phyloP scores from a whole-genome alignment of 2,888 invertebrate genomes.

The Drosophila seclusa region DNA sequence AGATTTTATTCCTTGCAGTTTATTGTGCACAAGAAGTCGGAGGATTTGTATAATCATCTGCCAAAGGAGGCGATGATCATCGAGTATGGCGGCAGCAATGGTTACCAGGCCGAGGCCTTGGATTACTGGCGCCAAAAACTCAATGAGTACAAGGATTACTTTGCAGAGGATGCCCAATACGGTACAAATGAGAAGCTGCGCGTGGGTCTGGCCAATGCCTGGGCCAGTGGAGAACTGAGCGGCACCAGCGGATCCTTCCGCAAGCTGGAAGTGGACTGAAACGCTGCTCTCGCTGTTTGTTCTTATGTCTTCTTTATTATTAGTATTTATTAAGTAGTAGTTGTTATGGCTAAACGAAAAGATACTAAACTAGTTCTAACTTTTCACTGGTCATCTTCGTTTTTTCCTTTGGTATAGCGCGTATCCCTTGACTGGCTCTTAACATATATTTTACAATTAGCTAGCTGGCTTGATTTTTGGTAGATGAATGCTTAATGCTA shows the following conservation, averaged over 20 bases:
- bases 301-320: constrained; percentile 34
- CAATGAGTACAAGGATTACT: constrained; percentile 63
- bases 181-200: constrained; percentile 77
- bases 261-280: constrained; percentile 75
- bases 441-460: constrained; percentile 64
- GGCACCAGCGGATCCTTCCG: constrained; percentile 79
- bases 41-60: constrained; percentile 76
- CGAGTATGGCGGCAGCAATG: constrained; percentile 80
- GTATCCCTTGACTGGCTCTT: constrained; percentile 71
- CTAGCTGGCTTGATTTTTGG: constrained; percentile 18
- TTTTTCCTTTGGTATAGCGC: constrained; percentile 63
- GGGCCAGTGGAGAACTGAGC: constrained; percentile 64
- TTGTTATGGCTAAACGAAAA: constrained; percentile 53
- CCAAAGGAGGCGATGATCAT: constrained; percentile 74
- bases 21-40: constrained; percentile 77
- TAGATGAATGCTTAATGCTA: constrained; percentile 41
- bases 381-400: constrained; percentile 54
- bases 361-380: constrained; percentile 54
- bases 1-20: constrained; percentile 51
- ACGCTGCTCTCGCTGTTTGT: constrained; percentile 1
- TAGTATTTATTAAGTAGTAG: constrained; percentile 55
- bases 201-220: constrained; percentile 57
- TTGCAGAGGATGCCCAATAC: constrained; percentile 67
- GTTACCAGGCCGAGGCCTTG: constrained; percentile 76
- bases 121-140: constrained; percentile 67